These are phyloP conservation scores for Euborellia annulipes DNA, from an alignment of 1,140 invertebrate genomes.

Conservation along the genomic window DNA sequence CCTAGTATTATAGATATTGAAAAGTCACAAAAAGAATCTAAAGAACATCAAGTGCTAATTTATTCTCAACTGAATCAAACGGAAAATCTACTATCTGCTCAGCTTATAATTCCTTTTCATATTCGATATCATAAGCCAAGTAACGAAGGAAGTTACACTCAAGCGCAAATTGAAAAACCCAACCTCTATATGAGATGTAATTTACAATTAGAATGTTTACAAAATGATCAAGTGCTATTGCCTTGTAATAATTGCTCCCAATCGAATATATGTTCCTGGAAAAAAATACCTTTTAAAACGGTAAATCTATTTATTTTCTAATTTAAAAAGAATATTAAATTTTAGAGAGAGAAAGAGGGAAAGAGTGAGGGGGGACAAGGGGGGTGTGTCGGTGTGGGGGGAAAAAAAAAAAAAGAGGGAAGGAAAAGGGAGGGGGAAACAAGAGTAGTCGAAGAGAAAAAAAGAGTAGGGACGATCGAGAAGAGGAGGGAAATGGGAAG, in stretches of 20 bases:
- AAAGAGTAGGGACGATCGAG: too few species aligned
- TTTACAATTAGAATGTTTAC: slow-evolving; percentile 21
- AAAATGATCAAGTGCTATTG: slow-evolving; percentile 22
- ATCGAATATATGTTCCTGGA: slow-evolving; percentile 25
- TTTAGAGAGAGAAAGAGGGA: too few species aligned
- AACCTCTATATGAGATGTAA: slow-evolving; percentile 12
- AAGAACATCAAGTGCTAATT: slow-evolving; percentile 22
- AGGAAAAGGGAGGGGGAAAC: too few species aligned
- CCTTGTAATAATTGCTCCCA: slow-evolving; percentile 17
- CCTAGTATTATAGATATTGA: slow-evolving; percentile 25
- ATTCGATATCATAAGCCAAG: slow-evolving; percentile 26
- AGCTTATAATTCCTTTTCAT: slow-evolving; percentile 22
- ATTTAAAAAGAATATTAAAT: too few species aligned
- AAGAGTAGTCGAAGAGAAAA: too few species aligned
- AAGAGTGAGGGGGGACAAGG: too few species aligned
- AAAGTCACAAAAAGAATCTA: slow-evolving; percentile 24
- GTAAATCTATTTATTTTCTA: background rate
- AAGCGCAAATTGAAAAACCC: slow-evolving; percentile 19
- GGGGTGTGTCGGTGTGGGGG: too few species aligned
- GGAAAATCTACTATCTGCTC: slow-evolving; percentile 12
- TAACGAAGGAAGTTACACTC: slow-evolving; percentile 16
- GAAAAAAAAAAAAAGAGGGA: too few species aligned
- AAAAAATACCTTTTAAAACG: slow-evolving; percentile 16
- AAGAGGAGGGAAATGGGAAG: too few species aligned
- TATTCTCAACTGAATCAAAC: slow-evolving; percentile 17